Base-by-base conservation (phyloP, 2,797 vertebrate species). In the Anguilla obscura region DNA sequence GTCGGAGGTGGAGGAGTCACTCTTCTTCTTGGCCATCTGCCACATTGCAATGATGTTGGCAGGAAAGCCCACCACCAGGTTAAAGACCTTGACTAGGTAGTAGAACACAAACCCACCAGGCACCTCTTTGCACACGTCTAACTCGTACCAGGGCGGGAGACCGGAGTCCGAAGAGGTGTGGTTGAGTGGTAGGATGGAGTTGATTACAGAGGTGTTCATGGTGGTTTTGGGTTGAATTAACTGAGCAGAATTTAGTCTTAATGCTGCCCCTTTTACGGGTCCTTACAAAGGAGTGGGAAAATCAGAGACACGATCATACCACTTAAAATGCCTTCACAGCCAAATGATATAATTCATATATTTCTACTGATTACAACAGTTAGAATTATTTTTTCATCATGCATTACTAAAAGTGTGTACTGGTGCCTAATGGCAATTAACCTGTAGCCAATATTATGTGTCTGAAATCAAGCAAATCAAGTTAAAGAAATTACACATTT, bases 41-140 rank as follows among this genome's bases (percentile, higher is more conserved):
- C 95, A 96, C 76, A 96, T 91, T 86, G 96, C 95, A 82, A 96
- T 90, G 24, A 91, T 0, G 87, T 96, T 96, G 56, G 93, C 92
- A 0, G 95, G 95, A 0, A 94, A 89, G 0, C 96, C 96, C 24
- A 96, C 88, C 0, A 63, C 86, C 91, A 96, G 86, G 92, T 96
- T 96, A 8, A 96, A 90, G 69, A 36, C 36, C 36, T 36, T 36
- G 36, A 36, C 36, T 36, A 36, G 36, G 36, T 36, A 36, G 36
- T 36, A 96, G 91, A 96, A 95, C 40, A 95, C 18, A 45, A 94
- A 96, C 82, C 89, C 94, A 1, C 95, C 94, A 0, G 95, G 94
- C 0, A 93, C 91, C 30, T 82, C 89, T 0, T 86, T 89, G 0
- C 96, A 96, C 16, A 80, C 90, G 0, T 92, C 88, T 24, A 89